Evolutionary conservation across 1,140 invertebrate species (phyloP), one percentile per base, ranked within the genome.

Genomic region (Zaprionus camerounensis): DNA sequence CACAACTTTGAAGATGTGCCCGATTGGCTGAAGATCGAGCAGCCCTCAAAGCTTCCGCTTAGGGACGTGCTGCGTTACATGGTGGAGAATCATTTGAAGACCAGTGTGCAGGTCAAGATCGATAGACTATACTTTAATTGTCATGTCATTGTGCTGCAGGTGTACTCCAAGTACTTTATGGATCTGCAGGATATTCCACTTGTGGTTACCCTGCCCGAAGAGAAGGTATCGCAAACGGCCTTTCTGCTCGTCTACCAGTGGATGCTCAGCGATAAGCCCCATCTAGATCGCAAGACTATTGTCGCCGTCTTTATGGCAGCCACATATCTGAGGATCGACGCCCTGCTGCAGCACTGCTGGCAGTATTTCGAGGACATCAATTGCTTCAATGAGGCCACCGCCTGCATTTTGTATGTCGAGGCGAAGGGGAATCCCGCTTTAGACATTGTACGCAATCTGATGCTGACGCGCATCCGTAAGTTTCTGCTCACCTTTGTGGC

Each of bases 161-260:
- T 78, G 5, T 92, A 92, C 41, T 92, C 91, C 1, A 69, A 75
- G 9, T 92, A 80, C 51, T 92, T 92, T n/a, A 85, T 67, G 61
- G 58, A 80, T 0, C 44, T 86, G 2, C 34, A 71, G 12, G 22
- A 31, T 0, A 53, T 38, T 26, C 79, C 82, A 3, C 28, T 83
- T 0, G 55, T 83, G 15, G 64, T 88, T 0, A 67, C 71, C 0
- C 24, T 88, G 6, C 78, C 74, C 1, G 56, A 68, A 20, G 49
- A 78, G 2, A 55, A 82, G 65, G 94, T 96, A 3, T 94, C 94
- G 13, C 94, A 95, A 11, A 93, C 94, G 79, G 94, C 96, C 3
- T 96, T 96, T 74, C 94, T 94, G 28, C 94, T 95, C 24, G 95
- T 96, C 69, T 97, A 96, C 87, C 95, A 96, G 75, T 97, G 96